A percentile compares a stretch with the other conserved stretches of the same genome.
Evolutionary conservation across 1,140 invertebrate genomes (phyloP).

Genomic region (Pogonognathellus flavescens): DNA sequence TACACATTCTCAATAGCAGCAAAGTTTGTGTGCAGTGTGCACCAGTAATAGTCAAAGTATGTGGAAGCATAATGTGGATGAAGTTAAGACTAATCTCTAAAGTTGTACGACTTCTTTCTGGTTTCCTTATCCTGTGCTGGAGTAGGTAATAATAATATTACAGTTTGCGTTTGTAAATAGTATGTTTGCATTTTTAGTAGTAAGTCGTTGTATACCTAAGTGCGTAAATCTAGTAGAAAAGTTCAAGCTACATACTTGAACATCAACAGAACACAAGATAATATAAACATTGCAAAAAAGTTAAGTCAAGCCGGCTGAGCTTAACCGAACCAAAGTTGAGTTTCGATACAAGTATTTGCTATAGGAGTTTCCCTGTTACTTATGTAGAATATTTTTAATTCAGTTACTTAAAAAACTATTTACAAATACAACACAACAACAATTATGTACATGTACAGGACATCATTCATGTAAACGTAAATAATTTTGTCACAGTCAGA

Average conservation of each 20-base stretch:
- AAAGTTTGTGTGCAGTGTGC: background rate
- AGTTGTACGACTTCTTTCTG: constrained; percentile 25
- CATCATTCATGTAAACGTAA: background rate
- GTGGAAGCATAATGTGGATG: background rate
- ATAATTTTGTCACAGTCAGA: background rate
- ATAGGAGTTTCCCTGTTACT: too few species aligned
- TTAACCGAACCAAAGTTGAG: constrained; percentile 3
- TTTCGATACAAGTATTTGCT: background rate
- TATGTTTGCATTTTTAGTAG: background rate
- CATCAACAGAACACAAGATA: background rate
- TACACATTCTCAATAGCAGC: background rate
- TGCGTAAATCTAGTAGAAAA: background rate
- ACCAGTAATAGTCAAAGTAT: background rate
- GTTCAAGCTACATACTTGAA: background rate
- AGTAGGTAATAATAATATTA: background rate
- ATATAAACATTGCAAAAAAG: constrained; percentile 1
- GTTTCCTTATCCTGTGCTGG: constrained; percentile 1
- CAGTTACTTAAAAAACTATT: background rate
- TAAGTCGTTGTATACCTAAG: background rate
- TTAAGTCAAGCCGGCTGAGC: background rate
- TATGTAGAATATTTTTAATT: too few species aligned
- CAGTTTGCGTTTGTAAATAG: background rate
- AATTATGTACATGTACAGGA: background rate
- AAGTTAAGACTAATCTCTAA: constrained; percentile 1
- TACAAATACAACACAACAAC: background rate